Evolutionary conservation across 2,113 vertebrate species (phyloP).

Genomic region (Rutilus rutilus): DNA sequence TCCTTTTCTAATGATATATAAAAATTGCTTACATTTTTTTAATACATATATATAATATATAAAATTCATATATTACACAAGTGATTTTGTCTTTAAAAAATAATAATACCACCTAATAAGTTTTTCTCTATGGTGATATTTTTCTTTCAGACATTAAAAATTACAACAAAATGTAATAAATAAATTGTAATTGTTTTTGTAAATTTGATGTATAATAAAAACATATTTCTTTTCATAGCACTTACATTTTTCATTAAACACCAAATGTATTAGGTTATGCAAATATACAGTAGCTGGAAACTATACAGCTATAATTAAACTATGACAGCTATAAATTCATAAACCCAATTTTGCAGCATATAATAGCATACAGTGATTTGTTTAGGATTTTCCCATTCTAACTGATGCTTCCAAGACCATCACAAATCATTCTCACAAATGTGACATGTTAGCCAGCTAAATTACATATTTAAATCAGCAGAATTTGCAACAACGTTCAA

Average conservation of each 20-base stretch:
- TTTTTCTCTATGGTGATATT: background rate
- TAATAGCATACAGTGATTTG: background rate
- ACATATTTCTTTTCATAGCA: background rate
- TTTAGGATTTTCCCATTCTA: constrained; percentile 5
- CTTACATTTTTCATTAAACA: background rate
- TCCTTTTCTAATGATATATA: background rate
- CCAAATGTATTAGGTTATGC: background rate
- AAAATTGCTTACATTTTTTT: background rate
- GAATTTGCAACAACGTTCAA: background rate
- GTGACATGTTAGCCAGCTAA: background rate
- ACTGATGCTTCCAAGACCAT: background rate
- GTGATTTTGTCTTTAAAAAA: background rate
- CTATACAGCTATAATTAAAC: constrained; percentile 12
- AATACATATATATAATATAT: no score
- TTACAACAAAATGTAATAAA: background rate
- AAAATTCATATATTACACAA: background rate
- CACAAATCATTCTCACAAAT: constrained; percentile 13
- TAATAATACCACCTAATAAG: background rate
- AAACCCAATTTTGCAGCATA: background rate
- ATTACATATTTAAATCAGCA: constrained; percentile 6
- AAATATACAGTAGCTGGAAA: background rate
- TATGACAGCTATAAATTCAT: background rate
- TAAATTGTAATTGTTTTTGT: background rate
- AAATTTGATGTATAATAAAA: background rate
- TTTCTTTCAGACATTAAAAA: background rate